Evolutionary conservation across 30 jellyfish, hydroid and myxozoan species (phyloP).

Genomic region (Sanderia malayensis): DNA sequence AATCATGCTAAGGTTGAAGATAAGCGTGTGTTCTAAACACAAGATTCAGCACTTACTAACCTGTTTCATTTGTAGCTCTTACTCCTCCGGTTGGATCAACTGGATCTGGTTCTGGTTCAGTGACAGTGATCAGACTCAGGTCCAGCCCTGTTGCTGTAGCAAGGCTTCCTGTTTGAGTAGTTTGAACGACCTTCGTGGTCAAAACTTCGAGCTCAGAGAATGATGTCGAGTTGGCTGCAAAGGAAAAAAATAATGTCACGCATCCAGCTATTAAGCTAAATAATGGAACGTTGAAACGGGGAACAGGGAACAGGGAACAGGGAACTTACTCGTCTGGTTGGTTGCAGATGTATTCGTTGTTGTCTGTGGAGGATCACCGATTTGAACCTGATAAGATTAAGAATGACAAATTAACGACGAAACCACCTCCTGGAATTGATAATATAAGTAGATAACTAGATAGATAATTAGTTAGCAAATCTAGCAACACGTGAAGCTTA

Average conservation of each 20-base stretch:
- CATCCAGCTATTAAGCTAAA: too few species aligned
- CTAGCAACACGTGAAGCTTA: background rate
- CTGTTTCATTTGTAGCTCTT: conserved; percentile 66
- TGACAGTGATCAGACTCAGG: conserved; percentile 66
- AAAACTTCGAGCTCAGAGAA: conserved; percentile 43
- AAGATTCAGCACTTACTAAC: too few species aligned
- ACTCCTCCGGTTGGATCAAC: conserved; percentile 78
- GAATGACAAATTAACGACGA: background rate
- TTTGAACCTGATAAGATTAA: conserved; percentile 47
- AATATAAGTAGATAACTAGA: too few species aligned
- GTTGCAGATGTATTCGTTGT: too few species aligned
- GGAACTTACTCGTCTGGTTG: too few species aligned
- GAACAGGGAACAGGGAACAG: too few species aligned
- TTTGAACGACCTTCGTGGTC: conserved; percentile 73
- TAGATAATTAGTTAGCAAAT: too few species aligned
- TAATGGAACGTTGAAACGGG: too few species aligned
- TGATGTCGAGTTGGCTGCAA: conserved; percentile 41
- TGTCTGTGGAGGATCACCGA: conserved; percentile 73
- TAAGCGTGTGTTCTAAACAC: too few species aligned
- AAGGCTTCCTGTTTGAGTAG: conserved; percentile 73
- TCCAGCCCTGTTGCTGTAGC: conserved; percentile 61
- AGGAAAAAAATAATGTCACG: too few species aligned
- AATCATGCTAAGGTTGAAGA: too few species aligned
- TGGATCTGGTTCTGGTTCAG: conserved; percentile 86
- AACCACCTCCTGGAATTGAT: too few species aligned